Base-by-base conservation (phyloP, 64 coral and sea anemone species). In the Montipora sp. region DNA sequence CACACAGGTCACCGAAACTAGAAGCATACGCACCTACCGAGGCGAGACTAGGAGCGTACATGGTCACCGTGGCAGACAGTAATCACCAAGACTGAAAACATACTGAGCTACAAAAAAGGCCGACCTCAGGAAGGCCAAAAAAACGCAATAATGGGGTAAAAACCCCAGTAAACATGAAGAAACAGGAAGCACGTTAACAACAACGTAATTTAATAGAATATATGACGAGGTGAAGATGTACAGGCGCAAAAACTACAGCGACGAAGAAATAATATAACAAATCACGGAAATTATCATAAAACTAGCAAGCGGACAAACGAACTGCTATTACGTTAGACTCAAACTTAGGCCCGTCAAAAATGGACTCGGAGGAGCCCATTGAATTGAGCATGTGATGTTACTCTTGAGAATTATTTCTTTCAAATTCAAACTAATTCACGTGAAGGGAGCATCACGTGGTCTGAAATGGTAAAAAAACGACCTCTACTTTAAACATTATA, bases 361-460 rank as follows among this genome's bases (percentile, higher is more conserved):
- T 74, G 71, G 71, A 74, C 71, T 74, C 71, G 23, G 71, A 74
- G 71, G 71, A 74, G 71, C 71, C 71, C n/a, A 74, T 74, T 74
- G 71, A 74, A 74, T 74, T 74, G 71, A 74, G 71, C 71, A 74
- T 74, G 71, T 36, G 0, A 74, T 74, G 71, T 74, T 23, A 74
- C 21, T 20, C 71, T 74, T 74, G 71, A 36, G 71, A 74, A 74
- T 74, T 22, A 74, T 74, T 74, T 74, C 7, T 74, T 27, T 1
- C 0, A 74, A 74, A 74, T 74, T 74, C 71, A 74, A 74, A 74
- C 71, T 27, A 74, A 74, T 74, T 74, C 71, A 74, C 71, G 71
- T 74, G 71, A 74, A 74, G 71, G 71, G 71, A 74, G 71, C 71
- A 74, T 74, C 24, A 74, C 71, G 71, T 74, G 71, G 71, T 74